Evolutionary conservation across 1,140 invertebrate species (phyloP).

Genomic region (Octopus sinensis): DNA sequence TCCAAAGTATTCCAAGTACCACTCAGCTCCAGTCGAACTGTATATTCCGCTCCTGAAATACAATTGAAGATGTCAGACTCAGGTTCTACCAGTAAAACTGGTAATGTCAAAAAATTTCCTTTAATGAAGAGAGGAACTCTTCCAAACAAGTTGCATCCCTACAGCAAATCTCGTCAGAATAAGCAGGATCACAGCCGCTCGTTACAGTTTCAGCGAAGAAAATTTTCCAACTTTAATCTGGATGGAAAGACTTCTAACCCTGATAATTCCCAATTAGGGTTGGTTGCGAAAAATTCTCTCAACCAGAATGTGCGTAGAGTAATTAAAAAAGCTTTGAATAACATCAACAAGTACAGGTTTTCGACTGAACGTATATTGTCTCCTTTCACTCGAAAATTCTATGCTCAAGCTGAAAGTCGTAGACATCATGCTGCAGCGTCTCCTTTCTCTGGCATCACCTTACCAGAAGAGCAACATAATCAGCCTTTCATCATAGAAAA

Average conservation of each 20-base stretch:
- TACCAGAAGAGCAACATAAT: no score
- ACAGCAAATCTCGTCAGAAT: background rate
- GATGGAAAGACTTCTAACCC: background rate
- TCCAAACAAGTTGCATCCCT: background rate
- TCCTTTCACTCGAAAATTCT: no score
- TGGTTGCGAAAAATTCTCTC: background rate
- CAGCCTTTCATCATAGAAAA: no score
- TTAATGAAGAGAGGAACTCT: background rate
- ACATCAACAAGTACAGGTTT: background rate
- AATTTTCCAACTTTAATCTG: background rate
- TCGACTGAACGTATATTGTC: background rate
- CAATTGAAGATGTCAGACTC: background rate
- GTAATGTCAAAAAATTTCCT: background rate
- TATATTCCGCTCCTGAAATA: background rate
- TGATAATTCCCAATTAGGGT: background rate
- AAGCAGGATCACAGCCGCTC: background rate
- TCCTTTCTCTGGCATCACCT: no score
- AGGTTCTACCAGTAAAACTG: no score
- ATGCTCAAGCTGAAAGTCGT: no score
- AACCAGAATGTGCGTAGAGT: background rate
- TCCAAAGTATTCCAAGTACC: background rate
- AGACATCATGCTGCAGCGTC: no score
- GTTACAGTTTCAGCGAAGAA: background rate
- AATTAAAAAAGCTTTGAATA: background rate
- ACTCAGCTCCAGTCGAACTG: background rate